Conservation (phyloP, 2,113 vertebrate species). For the Gulo gulo region DNA sequence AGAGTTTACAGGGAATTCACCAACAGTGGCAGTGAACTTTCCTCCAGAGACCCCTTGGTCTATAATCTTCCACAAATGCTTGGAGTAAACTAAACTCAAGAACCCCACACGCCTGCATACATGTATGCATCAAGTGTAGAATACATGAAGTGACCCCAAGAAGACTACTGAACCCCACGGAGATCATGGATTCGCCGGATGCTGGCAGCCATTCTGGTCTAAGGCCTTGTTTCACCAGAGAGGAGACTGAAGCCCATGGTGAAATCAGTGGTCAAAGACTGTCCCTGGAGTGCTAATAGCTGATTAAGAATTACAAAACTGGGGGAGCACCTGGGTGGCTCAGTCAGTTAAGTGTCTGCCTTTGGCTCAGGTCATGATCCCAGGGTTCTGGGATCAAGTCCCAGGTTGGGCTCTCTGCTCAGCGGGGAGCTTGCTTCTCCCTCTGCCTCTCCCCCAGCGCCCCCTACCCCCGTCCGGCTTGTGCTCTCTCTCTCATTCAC, state of each 20-base stretch:
- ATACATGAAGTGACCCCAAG: background rate
- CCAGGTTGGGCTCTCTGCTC: too few relatives aligned
- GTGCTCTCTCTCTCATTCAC: too few relatives aligned
- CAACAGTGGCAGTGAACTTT: background rate
- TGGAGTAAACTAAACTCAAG: background rate
- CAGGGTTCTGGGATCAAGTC: background rate
- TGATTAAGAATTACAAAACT: background rate
- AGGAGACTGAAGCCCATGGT: background rate
- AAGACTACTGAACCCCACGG: background rate
- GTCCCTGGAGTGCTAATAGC: accelerated
- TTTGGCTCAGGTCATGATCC: background rate
- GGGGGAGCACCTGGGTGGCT: background rate
- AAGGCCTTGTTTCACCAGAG: background rate
- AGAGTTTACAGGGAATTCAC: background rate
- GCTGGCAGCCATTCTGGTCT: too few relatives aligned
- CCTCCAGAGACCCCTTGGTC: background rate
- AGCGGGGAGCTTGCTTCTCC: too few relatives aligned
- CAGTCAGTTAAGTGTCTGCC: background rate
- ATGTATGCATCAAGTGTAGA: background rate
- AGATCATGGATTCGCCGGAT: background rate
- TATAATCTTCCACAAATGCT: background rate
- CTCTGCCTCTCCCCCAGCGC: too few relatives aligned
- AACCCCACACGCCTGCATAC: background rate
- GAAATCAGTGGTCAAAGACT: background rate
- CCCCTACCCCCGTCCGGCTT: too few relatives aligned